phyloP scores from a whole-genome alignment of 2,113 vertebrate genomes.

The Brevimyrus niger region DNA sequence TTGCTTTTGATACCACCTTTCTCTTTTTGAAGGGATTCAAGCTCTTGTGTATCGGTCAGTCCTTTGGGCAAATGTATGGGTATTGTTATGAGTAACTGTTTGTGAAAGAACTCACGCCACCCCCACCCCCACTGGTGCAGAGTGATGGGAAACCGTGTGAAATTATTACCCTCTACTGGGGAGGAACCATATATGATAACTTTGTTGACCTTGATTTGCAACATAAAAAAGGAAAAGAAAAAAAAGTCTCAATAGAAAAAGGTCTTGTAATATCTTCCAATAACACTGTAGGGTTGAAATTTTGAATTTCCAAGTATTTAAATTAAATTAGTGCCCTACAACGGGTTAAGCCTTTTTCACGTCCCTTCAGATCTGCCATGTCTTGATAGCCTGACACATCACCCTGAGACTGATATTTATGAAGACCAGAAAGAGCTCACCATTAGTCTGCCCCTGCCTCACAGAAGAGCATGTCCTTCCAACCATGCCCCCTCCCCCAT shows the following conservation, averaged over 20 bases:
- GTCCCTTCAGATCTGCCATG: background rate
- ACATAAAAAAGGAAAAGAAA: background rate
- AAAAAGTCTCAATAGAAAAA: background rate
- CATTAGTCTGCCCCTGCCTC: background rate
- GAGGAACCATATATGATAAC: background rate
- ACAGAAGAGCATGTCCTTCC: slow-evolving; percentile 12
- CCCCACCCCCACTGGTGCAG: background rate
- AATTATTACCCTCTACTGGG: background rate
- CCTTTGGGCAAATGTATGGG: background rate
- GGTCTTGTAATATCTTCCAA: background rate
- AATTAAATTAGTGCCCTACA: background rate
- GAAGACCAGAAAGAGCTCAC: background rate
- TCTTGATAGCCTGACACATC: background rate
- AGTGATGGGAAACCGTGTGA: background rate
- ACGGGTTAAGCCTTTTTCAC: background rate
- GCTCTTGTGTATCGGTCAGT: background rate
- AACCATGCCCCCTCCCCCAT: slow-evolving; percentile 51
- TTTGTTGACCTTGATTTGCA: background rate
- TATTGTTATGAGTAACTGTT: background rate
- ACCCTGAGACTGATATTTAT: background rate
- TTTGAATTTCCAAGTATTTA: background rate
- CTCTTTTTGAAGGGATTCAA: background rate
- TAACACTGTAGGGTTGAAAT: background rate
- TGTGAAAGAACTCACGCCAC: background rate
- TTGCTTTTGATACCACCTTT: background rate